Percentiles rank a stretch among this genome's conserved stretches.
These are phyloP conservation scores for Crax fasciolata DNA, from an alignment of 2,797 vertebrate genomes.

Conservation along the genomic window DNA sequence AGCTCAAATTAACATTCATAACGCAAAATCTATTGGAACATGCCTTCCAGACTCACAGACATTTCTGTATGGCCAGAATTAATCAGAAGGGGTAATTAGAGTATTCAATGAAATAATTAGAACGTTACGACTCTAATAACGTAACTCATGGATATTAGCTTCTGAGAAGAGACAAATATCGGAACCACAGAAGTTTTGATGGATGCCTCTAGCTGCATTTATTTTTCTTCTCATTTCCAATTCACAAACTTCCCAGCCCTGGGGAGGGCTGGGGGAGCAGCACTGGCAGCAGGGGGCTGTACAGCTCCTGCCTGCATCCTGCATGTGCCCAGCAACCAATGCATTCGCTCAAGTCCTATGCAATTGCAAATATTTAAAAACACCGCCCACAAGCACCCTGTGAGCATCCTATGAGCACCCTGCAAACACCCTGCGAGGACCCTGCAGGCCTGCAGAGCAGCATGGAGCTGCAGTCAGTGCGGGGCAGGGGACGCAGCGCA, in stretches of 20 bases:
- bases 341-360: conserved; percentile 28
- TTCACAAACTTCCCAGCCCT: neutral
- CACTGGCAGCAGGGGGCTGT: neutral
- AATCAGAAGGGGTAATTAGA: conserved; percentile 73
- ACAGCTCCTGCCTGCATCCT: neutral
- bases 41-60: conserved; percentile 68
- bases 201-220: conserved; percentile 23
- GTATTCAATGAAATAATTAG: conserved; percentile 76
- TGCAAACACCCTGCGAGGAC: too few relatives aligned
- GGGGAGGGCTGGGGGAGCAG: neutral
- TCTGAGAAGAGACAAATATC: conserved; percentile 51
- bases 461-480: too few relatives aligned
- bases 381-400: neutral
- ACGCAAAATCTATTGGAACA: conserved; percentile 54
- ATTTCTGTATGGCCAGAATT: conserved; percentile 69
- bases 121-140: conserved; percentile 68
- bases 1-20: conserved; percentile 68
- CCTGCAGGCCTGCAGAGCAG: neutral
- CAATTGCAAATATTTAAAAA: conserved; percentile 48
- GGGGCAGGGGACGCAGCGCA: too few relatives aligned
- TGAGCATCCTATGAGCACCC: too few relatives aligned
- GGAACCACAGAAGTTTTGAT: conserved; percentile 2
- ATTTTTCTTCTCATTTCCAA: neutral
- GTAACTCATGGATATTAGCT: conserved; percentile 59
- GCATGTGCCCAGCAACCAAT: conserved; percentile 1